Conservation (phyloP, 2,888 invertebrate genomes). For the Amorpha juglandis region DNA sequence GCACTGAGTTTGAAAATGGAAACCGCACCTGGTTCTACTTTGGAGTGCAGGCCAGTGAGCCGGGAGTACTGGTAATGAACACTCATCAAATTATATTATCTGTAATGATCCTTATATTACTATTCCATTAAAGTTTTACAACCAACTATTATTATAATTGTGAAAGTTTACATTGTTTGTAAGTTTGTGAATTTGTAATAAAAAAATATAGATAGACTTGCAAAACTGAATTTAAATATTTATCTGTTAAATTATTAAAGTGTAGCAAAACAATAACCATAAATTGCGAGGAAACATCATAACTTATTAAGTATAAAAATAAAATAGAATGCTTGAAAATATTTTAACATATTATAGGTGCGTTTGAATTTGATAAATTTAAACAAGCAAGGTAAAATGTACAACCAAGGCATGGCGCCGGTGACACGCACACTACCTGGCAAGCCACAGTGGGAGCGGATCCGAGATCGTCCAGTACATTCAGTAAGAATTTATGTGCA, state of each 20-base stretch:
- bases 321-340: neutral
- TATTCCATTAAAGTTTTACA: too few relatives aligned
- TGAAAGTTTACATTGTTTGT: too few relatives aligned
- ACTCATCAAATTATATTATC: neutral
- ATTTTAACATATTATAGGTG: constrained; percentile 65
- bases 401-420: constrained; percentile 95
- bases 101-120: constrained; percentile 11
- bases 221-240: too few relatives aligned
- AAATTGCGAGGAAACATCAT: too few relatives aligned
- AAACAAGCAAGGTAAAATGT: constrained; percentile 95
- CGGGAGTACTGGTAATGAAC: constrained; percentile 83
- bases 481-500: constrained; percentile 79
- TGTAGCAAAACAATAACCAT: too few relatives aligned
- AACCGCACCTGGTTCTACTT: constrained; percentile 97
- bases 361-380: constrained; percentile 94
- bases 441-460: constrained; percentile 92
- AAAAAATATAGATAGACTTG: too few relatives aligned
- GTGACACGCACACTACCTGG: constrained; percentile 90
- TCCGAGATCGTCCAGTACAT: constrained; percentile 91
- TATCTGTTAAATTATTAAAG: too few relatives aligned
- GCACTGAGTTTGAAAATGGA: constrained; percentile 94
- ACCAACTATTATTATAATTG: too few relatives aligned
- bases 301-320: neutral
- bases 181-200: too few relatives aligned
- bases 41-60: constrained; percentile 86